Conservation (phyloP, 2,113 vertebrate genomes). For the Paratilapia polleni region DNA sequence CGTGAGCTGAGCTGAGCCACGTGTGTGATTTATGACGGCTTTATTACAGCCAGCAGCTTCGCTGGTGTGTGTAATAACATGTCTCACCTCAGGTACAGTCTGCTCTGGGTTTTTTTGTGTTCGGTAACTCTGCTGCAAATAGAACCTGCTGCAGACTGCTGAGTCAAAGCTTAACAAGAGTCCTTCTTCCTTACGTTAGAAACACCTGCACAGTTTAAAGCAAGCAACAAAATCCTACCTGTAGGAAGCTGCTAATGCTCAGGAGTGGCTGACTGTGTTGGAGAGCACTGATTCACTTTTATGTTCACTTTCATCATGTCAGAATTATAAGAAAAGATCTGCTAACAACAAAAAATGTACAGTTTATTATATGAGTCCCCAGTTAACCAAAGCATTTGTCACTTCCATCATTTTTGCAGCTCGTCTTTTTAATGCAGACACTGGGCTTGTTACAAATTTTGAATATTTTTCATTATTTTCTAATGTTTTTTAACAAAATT, state of each 20-base stretch:
- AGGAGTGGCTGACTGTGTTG: background rate
- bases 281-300: background rate
- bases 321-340: too few relatives aligned
- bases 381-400: fast-evolving
- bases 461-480: fast-evolving
- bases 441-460: background rate
- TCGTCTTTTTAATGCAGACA: background rate
- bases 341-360: background rate
- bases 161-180: background rate
- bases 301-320: too few relatives aligned
- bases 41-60: background rate
- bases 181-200: background rate
- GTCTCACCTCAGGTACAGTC: background rate
- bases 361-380: background rate
- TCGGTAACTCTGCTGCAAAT: too few relatives aligned
- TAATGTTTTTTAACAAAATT: background rate
- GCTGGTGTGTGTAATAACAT: background rate
- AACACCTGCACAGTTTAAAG: background rate
- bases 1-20: background rate
- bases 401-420: background rate
- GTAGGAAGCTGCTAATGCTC: fast-evolving
- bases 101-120: too few relatives aligned
- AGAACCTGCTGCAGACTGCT: too few relatives aligned
- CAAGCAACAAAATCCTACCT: background rate
- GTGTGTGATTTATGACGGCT: background rate